Conservation (phyloP, 2,888 invertebrate genomes). For the Agrenia bidenticulata region DNA sequence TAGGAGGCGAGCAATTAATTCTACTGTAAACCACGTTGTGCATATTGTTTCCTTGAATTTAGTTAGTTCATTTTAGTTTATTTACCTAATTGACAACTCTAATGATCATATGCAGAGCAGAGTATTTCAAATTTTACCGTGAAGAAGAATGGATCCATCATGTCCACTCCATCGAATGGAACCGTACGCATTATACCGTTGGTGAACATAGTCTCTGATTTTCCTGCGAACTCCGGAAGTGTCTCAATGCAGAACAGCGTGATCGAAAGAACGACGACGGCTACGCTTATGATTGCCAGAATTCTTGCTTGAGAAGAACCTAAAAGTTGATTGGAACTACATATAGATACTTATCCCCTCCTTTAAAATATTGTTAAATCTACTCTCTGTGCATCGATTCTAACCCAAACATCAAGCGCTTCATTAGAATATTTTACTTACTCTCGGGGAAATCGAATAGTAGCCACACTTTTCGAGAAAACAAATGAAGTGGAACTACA, state of each 20-base stretch:
- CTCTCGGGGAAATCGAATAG: conserved; percentile 63
- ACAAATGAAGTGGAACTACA: conserved; percentile 57
- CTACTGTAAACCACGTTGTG: conserved; percentile 62
- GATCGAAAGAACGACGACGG: conserved; percentile 61
- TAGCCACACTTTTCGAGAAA: conserved; percentile 61
- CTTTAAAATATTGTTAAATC: too few relatives aligned
- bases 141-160: conserved; percentile 62
- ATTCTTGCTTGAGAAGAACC: conserved; percentile 60
- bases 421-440: too few relatives aligned
- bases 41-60: conserved; percentile 61
- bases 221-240: conserved; percentile 55
- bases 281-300: conserved; percentile 61
- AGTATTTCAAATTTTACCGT: too few relatives aligned
- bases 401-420: too few relatives aligned
- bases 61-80: too few relatives aligned
- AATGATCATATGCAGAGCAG: too few relatives aligned
- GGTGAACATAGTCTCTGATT: neutral
- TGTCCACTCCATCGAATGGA: conserved; percentile 59
- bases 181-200: conserved; percentile 52
- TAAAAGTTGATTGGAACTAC: too few relatives aligned
- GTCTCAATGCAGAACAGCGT: conserved; percentile 63
- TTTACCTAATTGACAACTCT: too few relatives aligned
- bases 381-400: too few relatives aligned
- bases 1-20: conserved; percentile 56
- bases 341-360: too few relatives aligned